A percentile compares a stretch with the other conserved stretches of the same genome.
Evolutionary conservation across 2,797 vertebrate genomes (phyloP).

Genomic region (Zalophus californianus): DNA sequence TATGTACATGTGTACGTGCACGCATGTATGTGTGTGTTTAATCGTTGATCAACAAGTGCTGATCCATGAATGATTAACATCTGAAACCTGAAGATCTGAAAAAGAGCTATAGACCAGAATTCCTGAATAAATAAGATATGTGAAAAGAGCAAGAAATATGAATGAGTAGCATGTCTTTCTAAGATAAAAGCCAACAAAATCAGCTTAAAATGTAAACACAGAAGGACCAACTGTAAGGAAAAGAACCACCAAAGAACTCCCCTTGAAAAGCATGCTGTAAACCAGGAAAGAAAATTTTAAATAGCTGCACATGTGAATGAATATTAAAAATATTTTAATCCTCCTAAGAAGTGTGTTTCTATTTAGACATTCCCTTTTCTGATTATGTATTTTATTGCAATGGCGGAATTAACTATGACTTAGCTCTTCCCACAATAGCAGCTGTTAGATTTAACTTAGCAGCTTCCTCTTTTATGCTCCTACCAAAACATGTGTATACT

Average conservation of each 20-base stretch:
- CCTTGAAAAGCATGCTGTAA: slow-evolving; percentile 34
- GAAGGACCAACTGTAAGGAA: not conserved
- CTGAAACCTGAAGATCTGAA: slow-evolving; percentile 10
- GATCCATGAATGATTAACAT: not conserved
- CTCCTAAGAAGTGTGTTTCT: slow-evolving; percentile 44
- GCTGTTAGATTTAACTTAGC: not conserved
- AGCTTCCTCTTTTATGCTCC: not conserved
- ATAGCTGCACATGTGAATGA: slow-evolving; percentile 51
- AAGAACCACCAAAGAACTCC: not conserved
- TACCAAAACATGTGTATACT: slow-evolving; percentile 50
- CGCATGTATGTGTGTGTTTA: not conserved
- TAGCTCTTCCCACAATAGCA: slow-evolving; percentile 54
- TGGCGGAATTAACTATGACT: slow-evolving; percentile 54
- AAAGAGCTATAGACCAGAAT: not conserved
- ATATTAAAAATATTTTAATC: slow-evolving; percentile 58
- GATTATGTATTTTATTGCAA: slow-evolving; percentile 60
- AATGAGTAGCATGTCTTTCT: not conserved
- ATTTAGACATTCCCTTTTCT: slow-evolving; percentile 57
- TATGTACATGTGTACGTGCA: not conserved
- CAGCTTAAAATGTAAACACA: not conserved
- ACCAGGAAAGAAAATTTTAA: slow-evolving; percentile 47
- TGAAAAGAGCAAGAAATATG: not conserved
- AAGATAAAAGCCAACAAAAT: not conserved
- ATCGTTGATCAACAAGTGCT: not conserved
- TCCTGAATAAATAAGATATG: not conserved